Evolutionary conservation across 2,888 invertebrate species (phyloP).

Genomic region (Caenorhabditis uteleia): DNA sequence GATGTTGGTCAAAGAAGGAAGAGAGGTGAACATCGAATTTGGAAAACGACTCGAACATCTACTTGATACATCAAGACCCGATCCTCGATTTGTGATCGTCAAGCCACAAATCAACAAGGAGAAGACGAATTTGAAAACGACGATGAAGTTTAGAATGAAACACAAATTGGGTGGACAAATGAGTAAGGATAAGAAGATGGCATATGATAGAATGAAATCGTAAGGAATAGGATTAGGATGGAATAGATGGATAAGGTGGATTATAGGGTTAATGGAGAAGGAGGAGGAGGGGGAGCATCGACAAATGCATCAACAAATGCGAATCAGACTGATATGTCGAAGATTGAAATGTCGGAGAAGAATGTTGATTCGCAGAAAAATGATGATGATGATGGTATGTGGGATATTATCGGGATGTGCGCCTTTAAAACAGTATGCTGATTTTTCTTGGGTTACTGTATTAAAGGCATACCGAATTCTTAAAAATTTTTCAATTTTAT

Average conservation of each 20-base stretch:
- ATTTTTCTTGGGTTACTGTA: too few relatives aligned
- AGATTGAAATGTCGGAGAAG: neutral
- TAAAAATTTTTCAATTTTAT: too few relatives aligned
- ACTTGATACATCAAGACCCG: neutral
- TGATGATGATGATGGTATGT: neutral
- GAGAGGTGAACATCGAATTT: conserved; percentile 1
- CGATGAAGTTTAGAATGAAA: neutral
- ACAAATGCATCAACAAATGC: neutral
- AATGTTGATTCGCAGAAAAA: neutral
- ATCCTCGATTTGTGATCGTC: neutral
- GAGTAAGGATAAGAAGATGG: neutral
- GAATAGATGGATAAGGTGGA: neutral
- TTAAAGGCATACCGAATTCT: too few relatives aligned
- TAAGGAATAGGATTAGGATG: too few relatives aligned
- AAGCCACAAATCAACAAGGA: neutral
- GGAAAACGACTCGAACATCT: conserved; percentile 5
- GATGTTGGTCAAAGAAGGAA: neutral
- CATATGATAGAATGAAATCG: neutral
- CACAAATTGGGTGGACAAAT: neutral
- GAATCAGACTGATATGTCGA: neutral
- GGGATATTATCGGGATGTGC: too few relatives aligned
- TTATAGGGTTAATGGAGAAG: neutral
- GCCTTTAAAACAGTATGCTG: too few relatives aligned
- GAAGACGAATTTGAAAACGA: neutral
- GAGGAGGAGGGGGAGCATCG: too few relatives aligned